These are phyloP conservation scores for Sarcophaga variegata DNA, from an alignment of 2,888 invertebrate genomes.

Conservation along the genomic window DNA sequence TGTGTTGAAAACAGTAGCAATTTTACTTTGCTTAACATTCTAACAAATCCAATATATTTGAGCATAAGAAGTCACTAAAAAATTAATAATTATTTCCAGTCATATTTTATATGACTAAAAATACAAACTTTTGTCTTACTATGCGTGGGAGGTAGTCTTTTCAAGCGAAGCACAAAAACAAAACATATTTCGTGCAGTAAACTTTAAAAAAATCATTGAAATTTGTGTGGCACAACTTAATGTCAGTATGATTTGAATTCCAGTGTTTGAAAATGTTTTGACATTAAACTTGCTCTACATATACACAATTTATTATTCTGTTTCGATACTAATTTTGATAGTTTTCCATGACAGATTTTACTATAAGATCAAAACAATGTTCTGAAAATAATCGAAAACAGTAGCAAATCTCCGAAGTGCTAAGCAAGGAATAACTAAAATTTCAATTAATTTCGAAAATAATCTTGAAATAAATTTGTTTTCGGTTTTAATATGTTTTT, in stretches of 20 bases:
- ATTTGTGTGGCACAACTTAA: conserved; percentile 39
- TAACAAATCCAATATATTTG: not conserved
- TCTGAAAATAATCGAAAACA: not conserved
- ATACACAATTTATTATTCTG: not conserved
- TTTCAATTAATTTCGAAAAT: conserved; percentile 38
- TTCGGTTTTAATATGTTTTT: conserved; percentile 2
- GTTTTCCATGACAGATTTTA: not conserved
- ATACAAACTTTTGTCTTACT: not conserved
- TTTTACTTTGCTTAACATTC: not conserved
- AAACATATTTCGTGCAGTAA: no score
- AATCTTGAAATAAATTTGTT: conserved; percentile 14
- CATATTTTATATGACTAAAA: not conserved
- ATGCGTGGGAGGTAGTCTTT: not conserved
- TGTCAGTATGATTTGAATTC: conserved; percentile 35
- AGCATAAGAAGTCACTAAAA: not conserved
- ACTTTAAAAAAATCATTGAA: conserved; percentile 8
- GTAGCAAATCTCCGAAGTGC: conserved; percentile 1
- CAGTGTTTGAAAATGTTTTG: conserved; percentile 44
- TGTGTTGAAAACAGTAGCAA: not conserved
- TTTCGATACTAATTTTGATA: not conserved
- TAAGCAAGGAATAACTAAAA: conserved; percentile 1
- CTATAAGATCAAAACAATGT: not conserved
- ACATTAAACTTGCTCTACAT: conserved; percentile 64
- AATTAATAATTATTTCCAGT: not conserved
- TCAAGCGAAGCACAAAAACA: no score